Percentiles rank a stretch among this genome's conserved stretches.
phyloP scores from a whole-genome alignment of 2,888 invertebrate species.

The Arenicola marina region DNA sequence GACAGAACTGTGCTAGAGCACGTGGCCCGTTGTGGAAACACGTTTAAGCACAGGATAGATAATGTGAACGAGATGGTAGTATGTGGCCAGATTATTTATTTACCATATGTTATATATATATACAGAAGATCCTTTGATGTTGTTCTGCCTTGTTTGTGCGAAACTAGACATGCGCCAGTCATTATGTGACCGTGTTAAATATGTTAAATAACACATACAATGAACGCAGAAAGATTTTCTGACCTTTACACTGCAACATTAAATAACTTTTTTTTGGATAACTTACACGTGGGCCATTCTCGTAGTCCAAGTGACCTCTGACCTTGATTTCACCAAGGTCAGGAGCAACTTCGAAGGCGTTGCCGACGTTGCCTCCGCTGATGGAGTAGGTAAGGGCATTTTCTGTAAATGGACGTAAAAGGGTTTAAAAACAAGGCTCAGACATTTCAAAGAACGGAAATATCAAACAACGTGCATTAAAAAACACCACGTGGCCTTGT shows the following conservation, averaged over 20 bases:
- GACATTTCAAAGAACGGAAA: no score
- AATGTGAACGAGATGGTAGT: not conserved
- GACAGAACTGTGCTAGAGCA: no score
- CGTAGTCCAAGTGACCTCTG: slow-evolving; percentile 36
- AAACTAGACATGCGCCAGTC: no score
- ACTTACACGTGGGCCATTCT: slow-evolving; percentile 31
- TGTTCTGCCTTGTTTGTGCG: no score
- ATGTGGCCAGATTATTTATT: not conserved
- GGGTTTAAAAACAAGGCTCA: not conserved
- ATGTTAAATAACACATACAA: no score
- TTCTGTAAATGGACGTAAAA: slow-evolving; percentile 18
- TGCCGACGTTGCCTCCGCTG: slow-evolving; percentile 98
- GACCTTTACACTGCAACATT: no score
- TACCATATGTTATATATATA: not conserved
- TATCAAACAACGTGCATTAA: no score
- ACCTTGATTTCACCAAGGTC: slow-evolving; percentile 84
- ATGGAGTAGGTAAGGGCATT: slow-evolving; percentile 88
- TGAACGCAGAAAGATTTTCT: no score
- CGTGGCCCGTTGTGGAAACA: no score
- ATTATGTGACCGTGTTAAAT: no score
- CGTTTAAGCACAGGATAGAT: not conserved
- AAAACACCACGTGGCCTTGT: no score
- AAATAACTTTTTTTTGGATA: not conserved
- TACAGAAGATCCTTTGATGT: no score
- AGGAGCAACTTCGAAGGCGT: slow-evolving; percentile 94